Conservation (phyloP, 2,797 vertebrate species). For the Pangasius krempfi region DNA sequence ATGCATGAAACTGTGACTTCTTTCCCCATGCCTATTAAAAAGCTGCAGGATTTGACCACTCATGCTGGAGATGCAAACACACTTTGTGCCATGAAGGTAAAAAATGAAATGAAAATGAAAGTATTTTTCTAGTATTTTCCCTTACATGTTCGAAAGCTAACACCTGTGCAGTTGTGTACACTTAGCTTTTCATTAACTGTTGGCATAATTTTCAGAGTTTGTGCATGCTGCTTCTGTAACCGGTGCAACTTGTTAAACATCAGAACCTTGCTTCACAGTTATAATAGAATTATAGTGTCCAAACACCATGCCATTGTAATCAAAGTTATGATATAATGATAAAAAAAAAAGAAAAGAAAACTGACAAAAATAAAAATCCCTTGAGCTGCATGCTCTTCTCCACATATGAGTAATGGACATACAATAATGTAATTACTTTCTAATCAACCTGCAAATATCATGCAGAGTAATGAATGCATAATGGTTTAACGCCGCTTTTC, state of each 20-base stretch:
- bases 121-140: neutral
- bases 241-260: too few species aligned
- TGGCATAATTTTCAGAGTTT: neutral
- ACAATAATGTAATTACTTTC: neutral
- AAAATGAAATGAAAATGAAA: neutral
- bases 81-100: neutral
- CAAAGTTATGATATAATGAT: neutral
- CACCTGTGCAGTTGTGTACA: neutral
- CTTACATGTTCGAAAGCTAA: neutral
- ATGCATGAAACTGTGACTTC: neutral
- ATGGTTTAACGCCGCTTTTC: neutral
- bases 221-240: neutral
- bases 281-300: neutral
- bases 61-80: neutral
- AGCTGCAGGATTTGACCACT: neutral
- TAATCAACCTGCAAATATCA: neutral
- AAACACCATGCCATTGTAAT: neutral
- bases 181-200: neutral
- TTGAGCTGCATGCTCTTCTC: neutral
- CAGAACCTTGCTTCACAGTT: too few species aligned
- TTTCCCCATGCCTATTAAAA: neutral
- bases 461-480: neutral
- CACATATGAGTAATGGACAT: neutral
- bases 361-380: neutral
- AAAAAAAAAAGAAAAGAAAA: neutral